These are phyloP conservation scores for Echeneis naucrates DNA, from an alignment of 2,797 vertebrate genomes.

Conservation along the genomic window DNA sequence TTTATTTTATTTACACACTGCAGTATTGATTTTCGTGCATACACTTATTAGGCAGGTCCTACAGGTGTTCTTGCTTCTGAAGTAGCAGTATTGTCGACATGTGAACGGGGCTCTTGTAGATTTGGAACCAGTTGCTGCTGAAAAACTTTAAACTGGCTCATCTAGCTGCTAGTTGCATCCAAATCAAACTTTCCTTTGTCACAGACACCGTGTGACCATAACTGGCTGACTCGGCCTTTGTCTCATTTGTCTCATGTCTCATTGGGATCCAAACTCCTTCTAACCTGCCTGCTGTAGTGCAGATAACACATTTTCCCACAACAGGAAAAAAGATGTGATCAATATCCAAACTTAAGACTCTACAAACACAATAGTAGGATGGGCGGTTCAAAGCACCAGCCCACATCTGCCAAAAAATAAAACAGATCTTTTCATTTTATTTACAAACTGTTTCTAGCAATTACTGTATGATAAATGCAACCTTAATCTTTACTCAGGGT, in stretches of 20 bases:
- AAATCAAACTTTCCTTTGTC: slow-evolving; percentile 14
- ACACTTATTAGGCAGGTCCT: slow-evolving; percentile 55
- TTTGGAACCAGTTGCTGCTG: neutral
- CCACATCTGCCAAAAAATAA: neutral
- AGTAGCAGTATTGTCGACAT: slow-evolving; percentile 21
- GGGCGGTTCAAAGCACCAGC: neutral
- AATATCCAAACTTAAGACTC: slow-evolving; percentile 32
- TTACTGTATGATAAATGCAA: neutral
- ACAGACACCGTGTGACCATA: neutral
- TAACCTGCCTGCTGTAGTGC: slow-evolving; percentile 18
- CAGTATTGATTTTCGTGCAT: slow-evolving; percentile 23
- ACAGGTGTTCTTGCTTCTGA: slow-evolving; percentile 20
- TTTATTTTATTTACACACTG: slow-evolving; percentile 39
- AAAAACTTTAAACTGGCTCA: slow-evolving; percentile 8
- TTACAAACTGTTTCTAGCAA: neutral
- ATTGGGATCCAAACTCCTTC: slow-evolving; percentile 23
- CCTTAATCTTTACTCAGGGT: neutral
- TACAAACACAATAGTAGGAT: neutral
- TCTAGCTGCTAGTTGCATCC: neutral
- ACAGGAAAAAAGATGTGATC: slow-evolving; percentile 13
- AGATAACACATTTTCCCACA: slow-evolving; percentile 32
- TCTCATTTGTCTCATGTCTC: slow-evolving; percentile 52
- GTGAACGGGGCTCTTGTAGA: slow-evolving; percentile 9
- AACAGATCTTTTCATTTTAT: no score
- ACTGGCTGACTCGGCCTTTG: slow-evolving; percentile 37